Percentiles rank a stretch among this genome's conserved stretches.
These are phyloP conservation scores for Erebia ligea DNA, from an alignment of 2,888 invertebrate genomes.

Conservation along the genomic window DNA sequence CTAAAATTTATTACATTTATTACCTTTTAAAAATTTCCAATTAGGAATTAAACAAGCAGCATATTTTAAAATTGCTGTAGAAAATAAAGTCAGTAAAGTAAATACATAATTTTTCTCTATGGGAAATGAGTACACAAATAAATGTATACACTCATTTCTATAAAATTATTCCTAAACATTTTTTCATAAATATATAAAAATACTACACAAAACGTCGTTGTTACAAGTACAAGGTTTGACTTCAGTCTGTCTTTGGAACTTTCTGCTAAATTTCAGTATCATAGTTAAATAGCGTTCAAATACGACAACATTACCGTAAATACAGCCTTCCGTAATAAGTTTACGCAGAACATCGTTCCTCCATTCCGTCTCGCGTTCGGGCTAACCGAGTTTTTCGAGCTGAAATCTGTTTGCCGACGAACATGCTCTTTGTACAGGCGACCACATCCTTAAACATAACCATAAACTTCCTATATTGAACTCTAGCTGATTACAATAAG, in stretches of 20 bases:
- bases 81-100: too few relatives aligned
- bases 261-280: background rate
- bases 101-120: too few relatives aligned
- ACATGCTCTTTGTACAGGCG: conserved; percentile 31
- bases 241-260: too few relatives aligned
- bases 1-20: too few relatives aligned
- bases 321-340: conserved; percentile 59
- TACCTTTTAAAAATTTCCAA: too few relatives aligned
- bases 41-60: too few relatives aligned
- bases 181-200: too few relatives aligned
- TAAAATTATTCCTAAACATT: too few relatives aligned
- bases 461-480: background rate
- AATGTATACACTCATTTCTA: too few relatives aligned
- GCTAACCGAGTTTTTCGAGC: conserved; percentile 64
- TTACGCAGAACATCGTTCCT: conserved; percentile 72
- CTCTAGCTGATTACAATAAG: background rate
- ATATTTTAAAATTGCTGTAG: too few relatives aligned
- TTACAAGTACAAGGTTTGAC: background rate
- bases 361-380: conserved; percentile 60
- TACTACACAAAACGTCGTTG: too few relatives aligned
- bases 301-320: conserved; percentile 38
- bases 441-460: conserved; percentile 24
- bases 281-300: conserved; percentile 29
- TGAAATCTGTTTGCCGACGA: conserved; percentile 51
- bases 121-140: too few relatives aligned